These are phyloP conservation scores for Ptiloglossa arizonensis DNA, from an alignment of 1,140 invertebrate species.

Conservation along the genomic window DNA sequence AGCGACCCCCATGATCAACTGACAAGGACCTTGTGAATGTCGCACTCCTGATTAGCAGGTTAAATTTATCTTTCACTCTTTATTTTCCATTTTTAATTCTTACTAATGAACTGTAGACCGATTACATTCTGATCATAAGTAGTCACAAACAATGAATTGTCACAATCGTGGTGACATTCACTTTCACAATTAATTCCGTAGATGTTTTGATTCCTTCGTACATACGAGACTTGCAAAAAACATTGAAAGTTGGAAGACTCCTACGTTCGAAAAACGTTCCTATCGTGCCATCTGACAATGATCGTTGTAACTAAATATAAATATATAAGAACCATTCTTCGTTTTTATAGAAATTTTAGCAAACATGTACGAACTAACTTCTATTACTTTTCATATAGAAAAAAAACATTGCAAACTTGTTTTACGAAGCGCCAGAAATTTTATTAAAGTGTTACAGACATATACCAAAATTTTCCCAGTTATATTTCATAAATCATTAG, in stretches of 20 bases:
- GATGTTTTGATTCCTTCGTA: neutral
- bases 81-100: neutral
- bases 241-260: neutral
- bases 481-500: slow-evolving; percentile 15
- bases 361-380: no score
- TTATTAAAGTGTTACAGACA: slow-evolving; percentile 31
- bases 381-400: neutral
- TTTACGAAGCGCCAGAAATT: slow-evolving; percentile 33
- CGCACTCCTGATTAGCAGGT: slow-evolving; percentile 13
- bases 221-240: neutral
- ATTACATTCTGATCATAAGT: neutral
- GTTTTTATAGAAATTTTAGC: neutral
- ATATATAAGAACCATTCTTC: neutral
- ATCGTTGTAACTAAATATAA: neutral
- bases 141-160: neutral
- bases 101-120: neutral
- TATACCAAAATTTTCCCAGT: slow-evolving; percentile 17
- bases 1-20: slow-evolving; percentile 22
- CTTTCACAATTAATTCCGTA: neutral
- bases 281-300: neutral
- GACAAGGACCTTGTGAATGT: slow-evolving; percentile 4
- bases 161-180: neutral
- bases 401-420: neutral
- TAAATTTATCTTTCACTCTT: slow-evolving; percentile 16
- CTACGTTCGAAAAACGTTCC: neutral